Conservation (phyloP, 2,113 vertebrate species). For the Megaceryle torquata region DNA sequence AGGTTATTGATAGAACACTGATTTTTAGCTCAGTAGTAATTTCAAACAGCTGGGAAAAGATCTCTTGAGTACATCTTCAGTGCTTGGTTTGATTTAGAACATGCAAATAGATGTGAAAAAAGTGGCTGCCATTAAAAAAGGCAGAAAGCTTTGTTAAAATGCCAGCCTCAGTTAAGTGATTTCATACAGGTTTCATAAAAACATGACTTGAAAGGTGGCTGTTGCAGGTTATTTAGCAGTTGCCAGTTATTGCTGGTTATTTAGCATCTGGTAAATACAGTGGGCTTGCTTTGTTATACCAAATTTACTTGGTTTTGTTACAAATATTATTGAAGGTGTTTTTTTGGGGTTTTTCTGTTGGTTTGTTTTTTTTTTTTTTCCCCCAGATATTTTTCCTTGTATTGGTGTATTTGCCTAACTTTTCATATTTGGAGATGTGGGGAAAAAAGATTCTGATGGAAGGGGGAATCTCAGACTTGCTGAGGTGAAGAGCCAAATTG, state of each 20-base stretch:
- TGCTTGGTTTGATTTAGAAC: conserved; percentile 3
- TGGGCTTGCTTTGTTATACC: background rate
- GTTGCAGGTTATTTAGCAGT: background rate
- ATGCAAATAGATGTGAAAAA: conserved; percentile 11
- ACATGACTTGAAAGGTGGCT: background rate
- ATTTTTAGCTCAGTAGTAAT: conserved; percentile 31
- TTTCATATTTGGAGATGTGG: background rate
- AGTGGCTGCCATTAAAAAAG: background rate
- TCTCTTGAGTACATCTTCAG: background rate
- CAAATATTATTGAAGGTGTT: background rate
- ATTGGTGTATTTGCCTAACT: background rate
- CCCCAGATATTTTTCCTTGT: background rate
- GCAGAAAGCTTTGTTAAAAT: conserved; percentile 6
- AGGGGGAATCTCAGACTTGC: background rate
- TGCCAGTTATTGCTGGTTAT: background rate
- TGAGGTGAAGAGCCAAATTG: background rate
- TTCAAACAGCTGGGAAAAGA: background rate
- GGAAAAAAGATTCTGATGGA: background rate
- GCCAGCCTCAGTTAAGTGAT: background rate
- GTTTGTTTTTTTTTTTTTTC: background rate
- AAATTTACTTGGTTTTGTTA: background rate
- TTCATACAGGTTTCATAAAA: background rate
- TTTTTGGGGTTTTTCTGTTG: too few relatives aligned
- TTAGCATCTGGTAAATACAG: background rate
- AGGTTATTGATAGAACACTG: background rate